These are phyloP conservation scores for Alosa sapidissima DNA, from an alignment of 2,797 vertebrate species.

Conservation along the genomic window DNA sequence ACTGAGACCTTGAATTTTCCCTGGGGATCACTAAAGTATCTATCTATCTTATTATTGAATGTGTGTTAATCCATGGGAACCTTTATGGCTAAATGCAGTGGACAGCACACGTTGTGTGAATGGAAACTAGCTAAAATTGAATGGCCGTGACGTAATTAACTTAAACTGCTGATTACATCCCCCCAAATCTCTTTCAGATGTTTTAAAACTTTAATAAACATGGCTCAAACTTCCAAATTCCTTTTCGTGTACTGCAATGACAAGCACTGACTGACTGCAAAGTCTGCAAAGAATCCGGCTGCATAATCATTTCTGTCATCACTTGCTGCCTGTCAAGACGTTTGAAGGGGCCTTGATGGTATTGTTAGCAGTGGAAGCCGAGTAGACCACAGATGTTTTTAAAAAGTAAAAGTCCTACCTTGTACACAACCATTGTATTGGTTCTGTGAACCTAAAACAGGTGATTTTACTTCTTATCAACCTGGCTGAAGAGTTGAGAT, in stretches of 20 bases:
- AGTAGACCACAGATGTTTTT: slow-evolving; percentile 1
- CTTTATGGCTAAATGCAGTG: not conserved
- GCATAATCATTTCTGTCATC: not conserved
- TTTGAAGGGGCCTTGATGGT: not conserved
- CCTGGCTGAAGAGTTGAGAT: too few species aligned
- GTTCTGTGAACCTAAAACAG: too few species aligned
- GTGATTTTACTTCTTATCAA: too few species aligned
- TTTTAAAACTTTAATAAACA: not conserved
- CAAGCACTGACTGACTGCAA: not conserved
- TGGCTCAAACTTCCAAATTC: not conserved
- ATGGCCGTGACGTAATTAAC: not conserved
- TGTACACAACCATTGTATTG: too few species aligned
- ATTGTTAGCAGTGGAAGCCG: not conserved
- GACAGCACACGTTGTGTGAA: not conserved
- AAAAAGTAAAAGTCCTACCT: too few species aligned
- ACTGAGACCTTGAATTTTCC: too few species aligned
- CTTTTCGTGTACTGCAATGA: not conserved
- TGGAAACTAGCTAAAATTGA: not conserved
- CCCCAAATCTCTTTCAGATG: not conserved
- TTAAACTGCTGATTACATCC: not conserved
- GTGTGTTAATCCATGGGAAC: too few species aligned
- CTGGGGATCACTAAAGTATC: too few species aligned
- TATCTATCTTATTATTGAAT: too few species aligned
- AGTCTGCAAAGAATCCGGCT: not conserved
- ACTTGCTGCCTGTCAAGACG: not conserved